Conservation (phyloP, 2,113 vertebrate species). For the Chloroceryle aenea region DNA sequence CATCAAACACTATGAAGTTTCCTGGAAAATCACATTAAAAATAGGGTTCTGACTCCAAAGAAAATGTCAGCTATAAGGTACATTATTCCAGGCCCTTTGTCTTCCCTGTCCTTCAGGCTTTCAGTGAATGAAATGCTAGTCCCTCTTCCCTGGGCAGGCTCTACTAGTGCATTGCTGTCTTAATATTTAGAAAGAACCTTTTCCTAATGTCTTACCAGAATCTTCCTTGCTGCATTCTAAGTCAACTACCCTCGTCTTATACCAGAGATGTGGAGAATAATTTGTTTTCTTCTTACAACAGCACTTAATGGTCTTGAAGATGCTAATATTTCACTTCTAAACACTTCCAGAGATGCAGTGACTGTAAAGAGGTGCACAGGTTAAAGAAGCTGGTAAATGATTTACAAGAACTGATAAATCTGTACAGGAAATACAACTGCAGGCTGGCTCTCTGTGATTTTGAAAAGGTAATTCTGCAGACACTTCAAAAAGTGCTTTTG, state of each 20-base stretch:
- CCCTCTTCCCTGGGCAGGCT: not conserved
- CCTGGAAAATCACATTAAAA: not conserved
- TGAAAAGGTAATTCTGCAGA: conserved; percentile 84
- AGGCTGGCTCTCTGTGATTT: conserved; percentile 88
- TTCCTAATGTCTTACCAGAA: not conserved
- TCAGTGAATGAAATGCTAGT: not conserved
- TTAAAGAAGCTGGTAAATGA: conserved; percentile 84
- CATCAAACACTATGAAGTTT: not conserved
- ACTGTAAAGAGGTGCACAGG: conserved; percentile 80
- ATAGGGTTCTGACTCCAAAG: not conserved
- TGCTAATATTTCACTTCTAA: not conserved
- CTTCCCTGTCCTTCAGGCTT: not conserved
- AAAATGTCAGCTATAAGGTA: not conserved
- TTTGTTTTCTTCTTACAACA: not conserved
- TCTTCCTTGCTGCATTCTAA: not conserved
- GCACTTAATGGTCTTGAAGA: not conserved
- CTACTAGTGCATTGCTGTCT: not conserved
- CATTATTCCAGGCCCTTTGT: not conserved
- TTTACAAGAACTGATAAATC: conserved; percentile 83
- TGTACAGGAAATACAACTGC: conserved; percentile 90
- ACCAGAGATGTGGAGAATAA: not conserved
- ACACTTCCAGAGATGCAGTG: conserved; percentile 78
- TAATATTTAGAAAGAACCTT: not conserved
- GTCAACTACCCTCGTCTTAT: not conserved
- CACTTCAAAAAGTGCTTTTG: not conserved